Evolutionary conservation across 2,888 invertebrate species (phyloP).

Genomic region (Silvanus unidentatus): DNA sequence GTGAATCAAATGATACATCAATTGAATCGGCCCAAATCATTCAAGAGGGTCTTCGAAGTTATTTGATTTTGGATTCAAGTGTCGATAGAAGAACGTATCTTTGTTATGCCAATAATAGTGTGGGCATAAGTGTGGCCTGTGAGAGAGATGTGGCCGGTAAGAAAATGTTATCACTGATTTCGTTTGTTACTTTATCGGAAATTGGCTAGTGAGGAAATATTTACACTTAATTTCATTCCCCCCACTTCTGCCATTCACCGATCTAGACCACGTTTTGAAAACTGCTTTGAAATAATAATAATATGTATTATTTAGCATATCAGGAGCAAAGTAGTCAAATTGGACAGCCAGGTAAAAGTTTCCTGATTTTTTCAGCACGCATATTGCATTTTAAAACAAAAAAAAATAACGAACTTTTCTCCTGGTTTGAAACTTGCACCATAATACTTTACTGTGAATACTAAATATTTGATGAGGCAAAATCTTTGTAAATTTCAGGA

Average conservation of each 20-base stretch:
- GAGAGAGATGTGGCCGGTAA: slow-evolving; percentile 64
- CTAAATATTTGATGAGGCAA: too few species aligned
- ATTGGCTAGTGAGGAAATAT: too few species aligned
- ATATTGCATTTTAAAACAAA: too few species aligned
- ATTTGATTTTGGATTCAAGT: slow-evolving; percentile 58
- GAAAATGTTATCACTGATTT: slow-evolving; percentile 10
- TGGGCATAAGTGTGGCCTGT: slow-evolving; percentile 60
- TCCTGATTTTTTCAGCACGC: slow-evolving; percentile 14
- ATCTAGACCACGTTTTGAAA: too few species aligned
- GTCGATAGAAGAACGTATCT: slow-evolving; percentile 71
- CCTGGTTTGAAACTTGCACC: slow-evolving; percentile 22
- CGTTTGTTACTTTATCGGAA: too few species aligned
- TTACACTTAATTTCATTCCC: too few species aligned
- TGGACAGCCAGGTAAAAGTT: slow-evolving; percentile 45
- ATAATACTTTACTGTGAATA: background rate
- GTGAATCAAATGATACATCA: slow-evolving; percentile 77
- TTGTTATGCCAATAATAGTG: slow-evolving; percentile 79
- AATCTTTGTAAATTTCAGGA: slow-evolving; percentile 48
- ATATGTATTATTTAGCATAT: slow-evolving; percentile 52
- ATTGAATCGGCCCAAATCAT: slow-evolving; percentile 56
- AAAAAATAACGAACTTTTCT: slow-evolving; percentile 32
- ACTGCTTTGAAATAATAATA: too few species aligned
- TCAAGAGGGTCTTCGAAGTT: slow-evolving; percentile 52
- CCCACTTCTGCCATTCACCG: too few species aligned
- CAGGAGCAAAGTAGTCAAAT: slow-evolving; percentile 61